Base-by-base conservation (phyloP, 2,797 vertebrate species). In the Liparis tanakae region DNA sequence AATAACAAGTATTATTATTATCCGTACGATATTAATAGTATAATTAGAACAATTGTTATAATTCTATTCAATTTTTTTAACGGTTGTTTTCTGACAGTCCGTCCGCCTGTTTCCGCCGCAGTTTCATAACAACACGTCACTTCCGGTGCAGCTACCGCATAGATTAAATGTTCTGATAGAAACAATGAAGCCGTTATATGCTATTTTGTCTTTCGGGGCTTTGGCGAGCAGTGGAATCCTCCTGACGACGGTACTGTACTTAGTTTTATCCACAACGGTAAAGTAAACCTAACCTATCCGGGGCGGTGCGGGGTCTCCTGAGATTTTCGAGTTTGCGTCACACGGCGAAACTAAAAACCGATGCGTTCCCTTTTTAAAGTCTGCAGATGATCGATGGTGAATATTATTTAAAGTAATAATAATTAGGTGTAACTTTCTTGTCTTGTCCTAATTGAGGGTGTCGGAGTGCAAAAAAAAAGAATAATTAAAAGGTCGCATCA, bases 251-350 rank as follows among this genome's bases (percentile, higher is more conserved):
- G 83, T 92, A 81, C 59, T 89, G 51, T 93, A 85, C 76, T 85
- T 86, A 82, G 67, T 87, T 50, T 65, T 93, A 10, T 53, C 82
- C 46, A 9, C 63, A 20, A 89, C 74, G 91, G 92, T 92, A 94
- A 93, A 59, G 88, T 87, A 87, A 57, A 58, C 17, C 14, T 58
- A 0, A 7, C 10, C 72, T 57, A 33, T 7, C 53, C 13, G 12
- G 6, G 30, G 25, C 22, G 13, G 44, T 18, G 17, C 2, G 44
- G 44, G 44, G 57, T 30, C 10, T 51, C 1, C 25, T 37, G 17
- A 34, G 36, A 69, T 68, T 58, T 22, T 54, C 2, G 18, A 3
- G 39, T 30, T 7, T 62, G 33, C 17, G 1, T 58, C 7, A 37
- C 7, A 37, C 14, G 6, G 13, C 5, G 33, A 48, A 55, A 9